Conservation (phyloP, 2,888 invertebrate genomes). For the Brachypalpus laphriformis region DNA sequence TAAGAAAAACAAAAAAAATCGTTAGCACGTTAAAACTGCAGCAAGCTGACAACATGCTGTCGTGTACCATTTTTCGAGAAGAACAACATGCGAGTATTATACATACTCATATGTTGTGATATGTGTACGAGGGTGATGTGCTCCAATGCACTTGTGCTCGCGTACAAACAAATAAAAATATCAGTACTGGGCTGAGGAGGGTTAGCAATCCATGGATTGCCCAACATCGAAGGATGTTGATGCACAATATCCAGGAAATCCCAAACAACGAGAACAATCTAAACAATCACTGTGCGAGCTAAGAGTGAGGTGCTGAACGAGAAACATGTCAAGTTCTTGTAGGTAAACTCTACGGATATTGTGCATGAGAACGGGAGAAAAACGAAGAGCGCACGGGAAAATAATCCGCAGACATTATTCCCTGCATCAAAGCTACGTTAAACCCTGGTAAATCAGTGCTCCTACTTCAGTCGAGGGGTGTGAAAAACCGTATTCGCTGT, state of each 20-base stretch:
- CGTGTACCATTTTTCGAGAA: background rate
- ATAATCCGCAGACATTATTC: background rate
- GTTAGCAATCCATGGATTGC: background rate
- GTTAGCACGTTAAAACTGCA: background rate
- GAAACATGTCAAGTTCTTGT: slow-evolving; percentile 5
- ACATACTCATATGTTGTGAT: too few relatives aligned
- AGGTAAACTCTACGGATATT: background rate
- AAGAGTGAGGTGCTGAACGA: slow-evolving; percentile 1
- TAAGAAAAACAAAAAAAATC: background rate
- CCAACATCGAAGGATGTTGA: background rate
- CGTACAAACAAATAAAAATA: slow-evolving; percentile 32
- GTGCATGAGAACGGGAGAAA: background rate
- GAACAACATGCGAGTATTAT: background rate
- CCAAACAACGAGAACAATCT: slow-evolving; percentile 21
- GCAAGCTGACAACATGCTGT: background rate
- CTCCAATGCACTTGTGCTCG: slow-evolving; percentile 21
- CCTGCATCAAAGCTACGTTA: background rate
- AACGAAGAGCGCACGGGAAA: background rate
- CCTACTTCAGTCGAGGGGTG: background rate
- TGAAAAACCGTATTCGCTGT: background rate
- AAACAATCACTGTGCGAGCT: background rate
- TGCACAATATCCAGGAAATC: slow-evolving; percentile 12
- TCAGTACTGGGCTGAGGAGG: background rate
- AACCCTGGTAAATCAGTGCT: background rate
- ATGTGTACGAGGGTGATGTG: slow-evolving; percentile 26